Evolutionary conservation across 2,113 vertebrate genomes (phyloP), one percentile per base, ranked within the genome.

Genomic region (Panurus biarmicus): DNA sequence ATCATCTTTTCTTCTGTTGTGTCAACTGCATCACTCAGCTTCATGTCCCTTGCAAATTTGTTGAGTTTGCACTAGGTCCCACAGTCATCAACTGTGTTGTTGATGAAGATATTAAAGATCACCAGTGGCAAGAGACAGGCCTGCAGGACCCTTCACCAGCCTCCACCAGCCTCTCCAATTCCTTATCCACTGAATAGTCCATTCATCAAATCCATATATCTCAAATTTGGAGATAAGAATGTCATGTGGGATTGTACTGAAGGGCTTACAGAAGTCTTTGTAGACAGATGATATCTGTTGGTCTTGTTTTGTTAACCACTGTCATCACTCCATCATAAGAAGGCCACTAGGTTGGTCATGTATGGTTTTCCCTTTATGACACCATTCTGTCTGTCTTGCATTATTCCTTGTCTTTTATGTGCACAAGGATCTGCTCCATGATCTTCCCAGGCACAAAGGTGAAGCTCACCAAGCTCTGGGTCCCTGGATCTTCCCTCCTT

Each of bases 21-120:
- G 10, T 33, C 58, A 64, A 3, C 14, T 42, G 21, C 25, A 42
- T 4, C 6, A 21, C 57, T 64, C 21, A 72, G 21, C 25, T 36
- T 8, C 58, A 33, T 6, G 5, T 19, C 4, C 12, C 16, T 22
- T 50, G 20, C 10, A 56, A 48, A 48, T 15, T 6, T 20, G 12
- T 50, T 40, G 4, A 65, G 11, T 21, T 29, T 29, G 35, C 12
- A 18, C 23, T 65, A 7, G 9, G 12, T 23, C 35, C n/a, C 48
- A 33, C 33, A 36, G 4, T 44, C 21, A n/a, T n/a, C n/a, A n/a
- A n/a, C n/a, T 22, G 1, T 16, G 11, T 26, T 1, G 2, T 7
- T 42, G 29, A 40, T 11, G 7, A n/a, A 20, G 35, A 11, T 35
- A 48, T 48, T 65, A 57, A 65, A 48, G 35, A 57, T 12, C 29